These are phyloP conservation scores for Natator depressus DNA, from an alignment of 2,113 vertebrate genomes.

Conservation along the genomic window DNA sequence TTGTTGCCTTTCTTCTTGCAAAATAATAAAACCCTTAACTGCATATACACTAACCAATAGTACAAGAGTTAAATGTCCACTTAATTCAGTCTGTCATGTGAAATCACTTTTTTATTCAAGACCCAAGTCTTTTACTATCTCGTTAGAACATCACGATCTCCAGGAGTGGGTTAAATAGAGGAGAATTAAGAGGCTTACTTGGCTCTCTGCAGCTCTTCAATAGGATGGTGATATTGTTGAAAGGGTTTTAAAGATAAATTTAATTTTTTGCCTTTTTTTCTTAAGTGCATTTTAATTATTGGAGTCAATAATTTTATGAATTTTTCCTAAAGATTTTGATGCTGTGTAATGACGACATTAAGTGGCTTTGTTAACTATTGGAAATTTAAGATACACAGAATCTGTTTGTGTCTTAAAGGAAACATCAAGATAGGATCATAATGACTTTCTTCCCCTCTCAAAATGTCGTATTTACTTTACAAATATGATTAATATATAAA, in stretches of 20 bases:
- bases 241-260: slow-evolving; percentile 49
- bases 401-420: neutral
- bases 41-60: slow-evolving; percentile 1
- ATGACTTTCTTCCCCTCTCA: neutral
- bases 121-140: slow-evolving; percentile 17
- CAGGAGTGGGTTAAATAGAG: slow-evolving; percentile 49
- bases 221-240: slow-evolving; percentile 27
- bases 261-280: neutral
- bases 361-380: neutral
- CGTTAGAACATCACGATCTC: slow-evolving; percentile 43
- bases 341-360: neutral
- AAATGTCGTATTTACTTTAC: neutral
- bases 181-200: slow-evolving; percentile 46
- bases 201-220: slow-evolving; percentile 13
- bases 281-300: slow-evolving; percentile 45
- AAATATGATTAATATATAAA: neutral
- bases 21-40: slow-evolving; percentile 4
- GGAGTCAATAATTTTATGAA: neutral
- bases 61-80: neutral
- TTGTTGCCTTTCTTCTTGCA: slow-evolving; percentile 10
- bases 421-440: neutral
- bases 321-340: neutral
- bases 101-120: slow-evolving; percentile 20
- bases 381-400: neutral
- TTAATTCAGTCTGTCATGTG: neutral